Conservation (phyloP, 2,797 vertebrate genomes). For the Enteromius treurensis region DNA sequence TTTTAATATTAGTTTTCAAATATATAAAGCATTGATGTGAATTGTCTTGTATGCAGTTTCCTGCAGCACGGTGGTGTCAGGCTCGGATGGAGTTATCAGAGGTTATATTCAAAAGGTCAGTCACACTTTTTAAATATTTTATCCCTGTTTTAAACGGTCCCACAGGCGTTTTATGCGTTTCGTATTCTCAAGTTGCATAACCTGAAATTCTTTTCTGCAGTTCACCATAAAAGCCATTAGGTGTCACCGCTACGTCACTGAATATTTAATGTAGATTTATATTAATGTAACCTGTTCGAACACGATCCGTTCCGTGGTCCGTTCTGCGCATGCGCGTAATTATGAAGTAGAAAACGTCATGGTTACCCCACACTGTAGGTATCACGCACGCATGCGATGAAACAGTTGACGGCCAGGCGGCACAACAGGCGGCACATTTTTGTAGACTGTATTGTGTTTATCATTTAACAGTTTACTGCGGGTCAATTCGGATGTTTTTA, state of each 20-base stretch:
- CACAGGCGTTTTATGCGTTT: neutral
- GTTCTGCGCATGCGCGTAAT: too few species aligned
- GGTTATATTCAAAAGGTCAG: constrained; percentile 55
- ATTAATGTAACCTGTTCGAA: too few species aligned
- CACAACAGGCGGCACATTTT: too few species aligned
- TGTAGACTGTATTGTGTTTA: too few species aligned
- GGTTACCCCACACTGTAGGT: too few species aligned
- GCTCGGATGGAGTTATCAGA: constrained; percentile 44
- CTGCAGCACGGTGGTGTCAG: constrained; percentile 24
- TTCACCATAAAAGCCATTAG: neutral
- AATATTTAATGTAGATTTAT: neutral
- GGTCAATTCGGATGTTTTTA: too few species aligned
- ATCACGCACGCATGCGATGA: too few species aligned
- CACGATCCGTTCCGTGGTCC: too few species aligned
- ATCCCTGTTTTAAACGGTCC: neutral
- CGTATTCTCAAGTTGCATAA: neutral
- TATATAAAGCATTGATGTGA: neutral
- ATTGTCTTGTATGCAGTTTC: constrained; percentile 42
- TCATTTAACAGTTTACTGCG: too few species aligned
- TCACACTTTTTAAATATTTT: neutral
- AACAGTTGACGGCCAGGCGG: too few species aligned
- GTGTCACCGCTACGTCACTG: neutral
- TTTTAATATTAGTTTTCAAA: neutral
- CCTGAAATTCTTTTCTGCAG: neutral
- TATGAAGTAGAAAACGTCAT: too few species aligned